Evolutionary conservation across 2,797 vertebrate species (phyloP), one percentile per base, ranked within the genome.

Genomic region (Xyrichtys novacula): DNA sequence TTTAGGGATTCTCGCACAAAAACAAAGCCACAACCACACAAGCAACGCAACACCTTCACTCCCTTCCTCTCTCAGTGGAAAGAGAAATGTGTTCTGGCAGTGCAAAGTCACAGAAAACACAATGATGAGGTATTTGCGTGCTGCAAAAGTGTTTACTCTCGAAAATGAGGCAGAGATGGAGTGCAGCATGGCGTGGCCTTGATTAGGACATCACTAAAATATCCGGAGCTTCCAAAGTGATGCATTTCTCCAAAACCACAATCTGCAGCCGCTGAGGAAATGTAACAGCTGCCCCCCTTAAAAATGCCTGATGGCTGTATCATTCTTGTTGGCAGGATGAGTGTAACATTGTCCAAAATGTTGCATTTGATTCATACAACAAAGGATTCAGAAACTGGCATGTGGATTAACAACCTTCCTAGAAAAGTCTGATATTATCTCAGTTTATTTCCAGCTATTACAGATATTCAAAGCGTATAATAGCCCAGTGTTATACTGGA

Each of bases 141-240:
- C 88, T 81, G 73, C 60, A 71, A 89, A 91, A 92, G 83, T 87
- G 84, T 94, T 93, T 91, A 88, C 86, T 83, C 87, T 91, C 85
- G 82, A 90, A 88, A 90, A 85, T 76, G 84, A 89, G 80, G 84
- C 66, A 20, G 64, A 88, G 70, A 74, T 16, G 12, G 69, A 75
- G 75, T 49, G 31, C 64, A 65, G 72, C 65, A 56, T 6, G 40
- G 43, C 49, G 64, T 73, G 78, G 76, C 73, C 84, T 90, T 93
- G 90, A 93, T 91, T 91, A 83, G 91, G 75, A 90, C 85, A 89
- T 90, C 86, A 88, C 80, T 46, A 62, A 90, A 80, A 70, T 75
- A 87, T 89, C 85, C 81, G 61, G 48, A 77, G 79, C 81, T 85
- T 83, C 71, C 71, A 83, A 83, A 87, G 71, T 74, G 81, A 83